phyloP scores from a whole-genome alignment of 2,888 invertebrate species.

The Blastobasis lacticolella region DNA sequence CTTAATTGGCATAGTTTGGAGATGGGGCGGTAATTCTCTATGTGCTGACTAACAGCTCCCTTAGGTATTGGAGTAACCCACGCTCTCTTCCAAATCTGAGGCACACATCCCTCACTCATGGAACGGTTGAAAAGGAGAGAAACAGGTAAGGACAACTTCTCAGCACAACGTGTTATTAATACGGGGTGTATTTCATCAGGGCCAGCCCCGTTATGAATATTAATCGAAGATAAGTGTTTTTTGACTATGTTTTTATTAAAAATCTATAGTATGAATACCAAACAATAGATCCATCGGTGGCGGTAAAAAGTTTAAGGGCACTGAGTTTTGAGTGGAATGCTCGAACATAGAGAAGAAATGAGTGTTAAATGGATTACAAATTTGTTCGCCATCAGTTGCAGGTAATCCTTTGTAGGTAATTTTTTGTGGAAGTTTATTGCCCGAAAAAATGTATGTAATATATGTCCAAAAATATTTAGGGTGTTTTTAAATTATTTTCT shows the following conservation, averaged over 20 bases:
- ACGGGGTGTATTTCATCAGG: background rate
- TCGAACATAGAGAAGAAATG: background rate
- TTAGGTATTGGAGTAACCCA: slow-evolving; percentile 14
- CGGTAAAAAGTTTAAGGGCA: background rate
- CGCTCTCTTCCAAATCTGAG: slow-evolving; percentile 10
- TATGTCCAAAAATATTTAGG: too few species aligned
- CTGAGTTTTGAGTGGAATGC: background rate
- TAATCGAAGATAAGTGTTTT: background rate
- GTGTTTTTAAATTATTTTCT: background rate
- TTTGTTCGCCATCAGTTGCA: background rate
- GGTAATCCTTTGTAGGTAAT: background rate
- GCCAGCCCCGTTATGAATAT: too few species aligned
- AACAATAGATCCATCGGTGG: background rate
- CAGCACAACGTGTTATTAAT: too few species aligned
- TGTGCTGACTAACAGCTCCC: slow-evolving; percentile 2
- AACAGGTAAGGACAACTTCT: too few species aligned
- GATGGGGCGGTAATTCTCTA: slow-evolving; percentile 14
- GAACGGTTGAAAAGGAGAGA: background rate
- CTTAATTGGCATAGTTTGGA: slow-evolving; percentile 13
- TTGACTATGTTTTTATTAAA: background rate
- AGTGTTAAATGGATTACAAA: background rate
- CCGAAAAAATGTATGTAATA: too few species aligned
- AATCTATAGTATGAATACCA: background rate
- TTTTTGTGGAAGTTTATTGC: background rate
- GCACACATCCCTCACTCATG: background rate